Evolutionary conservation across 2,888 invertebrate species (phyloP).

Genomic region (Tetrapedia diversipes): DNA sequence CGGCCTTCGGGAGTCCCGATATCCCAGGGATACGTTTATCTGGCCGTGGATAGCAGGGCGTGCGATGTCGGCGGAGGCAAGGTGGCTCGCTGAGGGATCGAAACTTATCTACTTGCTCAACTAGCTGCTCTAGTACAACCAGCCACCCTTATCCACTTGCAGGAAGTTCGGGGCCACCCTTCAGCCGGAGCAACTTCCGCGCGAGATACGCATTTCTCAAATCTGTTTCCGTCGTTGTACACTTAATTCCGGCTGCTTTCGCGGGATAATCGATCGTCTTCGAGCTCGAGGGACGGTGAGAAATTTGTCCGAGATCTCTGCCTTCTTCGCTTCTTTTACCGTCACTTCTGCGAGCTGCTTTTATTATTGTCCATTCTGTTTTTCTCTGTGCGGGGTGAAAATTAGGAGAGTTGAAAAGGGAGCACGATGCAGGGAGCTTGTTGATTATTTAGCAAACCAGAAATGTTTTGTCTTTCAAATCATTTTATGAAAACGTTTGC

Average conservation of each 20-base stretch:
- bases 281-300: slow-evolving; percentile 28
- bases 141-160: slow-evolving; percentile 78
- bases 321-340: background rate
- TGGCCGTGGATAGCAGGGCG: slow-evolving; percentile 68
- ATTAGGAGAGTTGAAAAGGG: too few relatives aligned
- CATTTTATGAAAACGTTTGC: too few relatives aligned
- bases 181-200: slow-evolving; percentile 74
- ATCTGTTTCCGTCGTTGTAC: slow-evolving; percentile 71
- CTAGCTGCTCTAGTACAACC: slow-evolving; percentile 78
- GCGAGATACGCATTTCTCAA: slow-evolving; percentile 78
- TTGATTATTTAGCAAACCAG: too few relatives aligned
- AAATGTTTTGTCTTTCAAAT: too few relatives aligned
- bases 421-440: too few relatives aligned
- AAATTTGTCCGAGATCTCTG: slow-evolving; percentile 6
- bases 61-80: slow-evolving; percentile 73
- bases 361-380: too few relatives aligned
- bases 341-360: too few relatives aligned
- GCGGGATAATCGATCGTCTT: slow-evolving; percentile 36
- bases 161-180: slow-evolving; percentile 74
- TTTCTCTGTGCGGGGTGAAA: background rate
- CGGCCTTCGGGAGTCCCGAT: slow-evolving; percentile 63
- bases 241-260: slow-evolving; percentile 65
- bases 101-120: slow-evolving; percentile 82
- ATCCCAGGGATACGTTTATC: slow-evolving; percentile 74
- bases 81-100: slow-evolving; percentile 80